Base-by-base conservation (phyloP, 2,888 invertebrate species). In the Cerceris rybyensis region DNA sequence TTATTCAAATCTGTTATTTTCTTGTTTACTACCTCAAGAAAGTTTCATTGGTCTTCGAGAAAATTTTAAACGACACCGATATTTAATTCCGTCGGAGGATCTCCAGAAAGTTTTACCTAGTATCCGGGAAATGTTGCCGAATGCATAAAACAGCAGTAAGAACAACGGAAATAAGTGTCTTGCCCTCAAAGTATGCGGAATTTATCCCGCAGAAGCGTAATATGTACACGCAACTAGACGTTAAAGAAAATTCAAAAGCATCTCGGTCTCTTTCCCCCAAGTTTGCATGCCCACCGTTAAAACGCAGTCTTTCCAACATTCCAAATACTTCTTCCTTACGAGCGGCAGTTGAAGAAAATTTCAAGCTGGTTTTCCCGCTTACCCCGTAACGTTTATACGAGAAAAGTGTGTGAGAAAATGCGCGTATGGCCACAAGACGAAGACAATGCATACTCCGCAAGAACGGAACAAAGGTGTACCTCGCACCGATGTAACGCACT, bases 341-440 rank as follows among this genome's bases (percentile, higher is more conserved):
- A 71, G 77, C 77, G 42, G 67, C 69, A 71, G 80, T 82, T 80
- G 64, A 63, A 77, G 70, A 63, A 71, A 82, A 83, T 82, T 82
- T 82, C 71, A 69, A 68, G 55, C 72, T 68, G 75, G 75, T 70
- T 82, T 82, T 73, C 50, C 57, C 70, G 70, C 68, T 2, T 50
- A 74, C 60, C 69, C 28, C 55, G 67, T 76, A 76, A 71, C 79
- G 66, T 79, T 79, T 82, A 75, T 65, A 66, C 67, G 69, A 39
- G 50, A 28, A 58, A 14, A 64, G 14, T 52, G 75, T 60, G 28
- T 14, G 9, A 46, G 59, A 60, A 28, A 49, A 61, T 52, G 46
- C 57, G n/a, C 42, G 65, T 7, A n/a, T 14, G 57, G 28, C 42
- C 49, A 46, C 28, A 66, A 81, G 63, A 49, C 43, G 58, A 5